These are phyloP conservation scores for Drosophila serrata DNA, from an alignment of 1,140 invertebrate species.

Conservation along the genomic window DNA sequence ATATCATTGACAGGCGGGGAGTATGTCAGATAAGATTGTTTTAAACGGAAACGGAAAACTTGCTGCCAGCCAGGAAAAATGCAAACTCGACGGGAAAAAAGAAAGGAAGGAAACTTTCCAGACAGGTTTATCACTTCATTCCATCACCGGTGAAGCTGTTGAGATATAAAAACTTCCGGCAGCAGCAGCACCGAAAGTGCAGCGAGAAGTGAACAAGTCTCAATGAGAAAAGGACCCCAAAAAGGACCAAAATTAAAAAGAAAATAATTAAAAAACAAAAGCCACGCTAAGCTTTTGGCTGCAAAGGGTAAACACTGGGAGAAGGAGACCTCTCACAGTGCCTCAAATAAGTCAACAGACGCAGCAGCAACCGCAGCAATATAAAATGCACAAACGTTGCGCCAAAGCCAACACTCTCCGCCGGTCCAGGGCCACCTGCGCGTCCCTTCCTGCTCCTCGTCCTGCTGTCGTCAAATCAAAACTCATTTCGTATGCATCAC, in stretches of 20 bases:
- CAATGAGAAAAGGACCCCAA: constrained; percentile 47
- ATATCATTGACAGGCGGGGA: constrained; percentile 40
- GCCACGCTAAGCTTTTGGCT: constrained; percentile 13
- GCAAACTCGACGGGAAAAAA: constrained; percentile 49
- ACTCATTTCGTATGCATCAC: constrained; percentile 83
- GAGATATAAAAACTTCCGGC: constrained; percentile 56
- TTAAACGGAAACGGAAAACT: constrained; percentile 36
- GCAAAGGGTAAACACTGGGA: constrained; percentile 4
- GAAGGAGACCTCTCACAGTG: constrained; percentile 36
- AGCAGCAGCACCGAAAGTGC: constrained; percentile 31
- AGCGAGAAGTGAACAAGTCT: constrained; percentile 54
- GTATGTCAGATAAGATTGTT: constrained; percentile 53
- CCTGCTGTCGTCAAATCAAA: constrained; percentile 70
- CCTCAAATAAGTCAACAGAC: constrained; percentile 77
- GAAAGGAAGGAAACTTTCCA: constrained; percentile 76
- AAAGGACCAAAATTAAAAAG: constrained; percentile 25
- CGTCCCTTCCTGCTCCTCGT: constrained; percentile 9
- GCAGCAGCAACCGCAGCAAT: constrained; percentile 55
- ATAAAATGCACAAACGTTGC: constrained; percentile 79
- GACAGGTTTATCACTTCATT: constrained; percentile 83
- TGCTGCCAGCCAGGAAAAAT: constrained; percentile 41
- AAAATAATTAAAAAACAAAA: constrained; percentile 81
- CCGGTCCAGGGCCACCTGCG: constrained; percentile 20
- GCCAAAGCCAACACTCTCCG: constrained; percentile 13
- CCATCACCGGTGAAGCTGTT: constrained; percentile 57